A percentile compares a stretch with the other conserved stretches of the same genome.
Evolutionary conservation across 1,140 invertebrate genomes (phyloP).

Genomic region (Rhopalosiphum padi): DNA sequence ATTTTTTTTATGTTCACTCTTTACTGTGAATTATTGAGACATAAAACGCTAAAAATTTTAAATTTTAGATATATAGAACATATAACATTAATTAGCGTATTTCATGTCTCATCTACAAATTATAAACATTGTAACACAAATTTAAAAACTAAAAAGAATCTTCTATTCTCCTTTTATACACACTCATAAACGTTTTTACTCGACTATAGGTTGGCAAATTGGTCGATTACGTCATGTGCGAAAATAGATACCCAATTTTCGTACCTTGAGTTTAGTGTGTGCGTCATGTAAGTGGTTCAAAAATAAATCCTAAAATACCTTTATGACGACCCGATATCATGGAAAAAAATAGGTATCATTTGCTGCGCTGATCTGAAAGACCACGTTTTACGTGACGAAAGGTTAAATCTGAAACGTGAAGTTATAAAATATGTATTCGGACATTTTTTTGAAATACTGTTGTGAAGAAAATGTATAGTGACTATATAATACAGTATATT

Average conservation of each 20-base stretch:
- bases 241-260: slow-evolving; percentile 30
- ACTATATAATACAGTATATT: neutral
- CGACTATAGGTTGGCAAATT: neutral
- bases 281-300: neutral
- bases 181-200: neutral
- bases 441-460: neutral
- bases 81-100: neutral
- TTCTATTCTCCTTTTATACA: neutral
- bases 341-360: neutral
- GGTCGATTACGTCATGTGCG: slow-evolving; percentile 18
- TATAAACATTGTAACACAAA: neutral
- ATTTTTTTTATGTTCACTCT: neutral
- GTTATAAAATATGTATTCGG: neutral
- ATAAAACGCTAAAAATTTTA: neutral
- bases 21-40: neutral
- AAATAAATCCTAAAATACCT: slow-evolving; percentile 25
- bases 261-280: neutral
- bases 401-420: neutral
- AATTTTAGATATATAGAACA: neutral
- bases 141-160: neutral
- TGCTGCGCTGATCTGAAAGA: neutral
- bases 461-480: neutral
- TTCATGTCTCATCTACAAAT: neutral
- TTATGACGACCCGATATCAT: neutral
- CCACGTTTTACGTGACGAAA: neutral